Conservation (phyloP, 2,113 vertebrate species). For the Thinocorus orbignyianus region DNA sequence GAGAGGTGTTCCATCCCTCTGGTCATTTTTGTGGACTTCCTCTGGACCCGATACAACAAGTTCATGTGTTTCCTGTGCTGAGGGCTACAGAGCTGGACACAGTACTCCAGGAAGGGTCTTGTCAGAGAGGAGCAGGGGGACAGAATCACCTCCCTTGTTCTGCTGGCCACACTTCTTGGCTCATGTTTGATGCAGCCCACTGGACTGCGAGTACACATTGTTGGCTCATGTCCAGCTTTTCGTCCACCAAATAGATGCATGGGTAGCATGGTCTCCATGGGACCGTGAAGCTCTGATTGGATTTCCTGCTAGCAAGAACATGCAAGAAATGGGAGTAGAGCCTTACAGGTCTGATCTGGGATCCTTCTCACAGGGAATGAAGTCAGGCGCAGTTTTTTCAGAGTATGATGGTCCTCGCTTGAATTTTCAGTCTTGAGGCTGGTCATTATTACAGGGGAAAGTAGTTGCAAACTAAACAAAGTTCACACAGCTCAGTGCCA, state of each 20-base stretch:
- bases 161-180: background rate
- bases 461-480: background rate
- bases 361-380: background rate
- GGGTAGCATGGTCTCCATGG: background rate
- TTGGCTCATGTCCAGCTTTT: background rate
- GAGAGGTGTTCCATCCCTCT: background rate
- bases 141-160: background rate
- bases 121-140: background rate
- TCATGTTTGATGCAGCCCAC: background rate
- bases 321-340: background rate
- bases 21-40: background rate
- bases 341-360: background rate
- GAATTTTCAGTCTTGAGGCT: background rate
- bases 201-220: background rate
- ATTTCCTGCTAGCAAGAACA: background rate
- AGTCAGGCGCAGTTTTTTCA: background rate
- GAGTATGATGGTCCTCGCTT: background rate
- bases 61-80: too few relatives aligned
- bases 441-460: background rate
- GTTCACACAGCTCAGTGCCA: background rate
- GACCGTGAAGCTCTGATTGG: background rate
- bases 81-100: background rate
- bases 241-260: background rate
- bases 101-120: background rate
- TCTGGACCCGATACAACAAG: background rate